Percentiles rank a stretch among this genome's conserved stretches.
Conservation (phyloP, 1,140 invertebrate genomes). For the Drosophila bocki region DNA sequence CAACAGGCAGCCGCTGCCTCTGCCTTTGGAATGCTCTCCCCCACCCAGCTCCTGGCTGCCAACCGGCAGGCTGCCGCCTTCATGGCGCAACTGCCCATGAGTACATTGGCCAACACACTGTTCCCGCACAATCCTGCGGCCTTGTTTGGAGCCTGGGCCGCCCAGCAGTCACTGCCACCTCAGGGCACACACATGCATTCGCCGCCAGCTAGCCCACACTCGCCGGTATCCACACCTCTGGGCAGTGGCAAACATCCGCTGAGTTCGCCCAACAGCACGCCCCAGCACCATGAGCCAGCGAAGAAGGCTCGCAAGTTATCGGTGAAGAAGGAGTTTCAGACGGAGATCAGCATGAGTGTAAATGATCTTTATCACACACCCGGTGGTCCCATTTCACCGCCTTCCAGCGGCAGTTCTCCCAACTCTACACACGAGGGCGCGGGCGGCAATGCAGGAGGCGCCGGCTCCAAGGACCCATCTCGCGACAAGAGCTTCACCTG, state of each 20-base stretch:
- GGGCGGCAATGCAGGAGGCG: slow-evolving; percentile 53
- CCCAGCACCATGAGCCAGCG: slow-evolving; percentile 70
- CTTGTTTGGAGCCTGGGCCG: slow-evolving; percentile 86
- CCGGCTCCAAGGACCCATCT: slow-evolving; percentile 86
- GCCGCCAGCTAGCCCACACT: slow-evolving; percentile 77
- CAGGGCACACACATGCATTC: slow-evolving; percentile 78
- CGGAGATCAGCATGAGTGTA: slow-evolving; percentile 71
- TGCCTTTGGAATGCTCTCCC: slow-evolving; percentile 85
- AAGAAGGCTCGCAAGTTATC: slow-evolving; percentile 84
- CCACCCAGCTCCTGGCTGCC: slow-evolving; percentile 87
- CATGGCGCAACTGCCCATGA: slow-evolving; percentile 83
- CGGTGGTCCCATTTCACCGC: slow-evolving; percentile 85
- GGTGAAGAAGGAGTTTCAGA: slow-evolving; percentile 84
- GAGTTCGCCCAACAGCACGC: slow-evolving; percentile 71
- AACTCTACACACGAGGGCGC: slow-evolving; percentile 80
- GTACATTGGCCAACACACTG: slow-evolving; percentile 77
- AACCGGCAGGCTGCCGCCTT: slow-evolving; percentile 86
- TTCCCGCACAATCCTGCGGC: slow-evolving; percentile 86
- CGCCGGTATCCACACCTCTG: slow-evolving; percentile 58
- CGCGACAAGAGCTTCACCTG: slow-evolving; percentile 95
- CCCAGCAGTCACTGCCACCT: slow-evolving; percentile 71
- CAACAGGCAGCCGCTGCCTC: slow-evolving; percentile 85
- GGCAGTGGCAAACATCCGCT: slow-evolving; percentile 64
- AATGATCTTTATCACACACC: slow-evolving; percentile 84
- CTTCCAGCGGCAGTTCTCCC: slow-evolving; percentile 86